Evolutionary conservation across 2,113 vertebrate species (phyloP).

Genomic region (Cebus imitator): DNA sequence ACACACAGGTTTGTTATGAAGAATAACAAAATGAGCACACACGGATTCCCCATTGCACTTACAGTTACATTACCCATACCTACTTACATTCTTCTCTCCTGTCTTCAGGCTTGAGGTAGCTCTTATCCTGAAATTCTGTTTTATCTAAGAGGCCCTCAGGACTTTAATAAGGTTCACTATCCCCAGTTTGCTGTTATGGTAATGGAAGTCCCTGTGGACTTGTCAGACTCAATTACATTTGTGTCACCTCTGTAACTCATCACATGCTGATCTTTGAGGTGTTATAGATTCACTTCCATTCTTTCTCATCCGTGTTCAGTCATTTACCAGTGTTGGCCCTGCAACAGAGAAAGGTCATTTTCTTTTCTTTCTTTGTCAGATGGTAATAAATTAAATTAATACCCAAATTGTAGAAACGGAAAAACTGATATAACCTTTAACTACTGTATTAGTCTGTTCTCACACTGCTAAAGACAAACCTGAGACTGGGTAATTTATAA

Average conservation of each 20-base stretch:
- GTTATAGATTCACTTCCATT: background rate
- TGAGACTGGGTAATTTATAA: no score
- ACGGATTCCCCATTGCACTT: background rate
- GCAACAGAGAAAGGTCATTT: background rate
- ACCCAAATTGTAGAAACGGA: background rate
- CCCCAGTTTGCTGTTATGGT: background rate
- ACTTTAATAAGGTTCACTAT: background rate
- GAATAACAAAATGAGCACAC: background rate
- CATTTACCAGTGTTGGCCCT: background rate
- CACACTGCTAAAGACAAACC: no score
- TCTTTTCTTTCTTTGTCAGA: background rate
- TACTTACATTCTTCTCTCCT: background rate
- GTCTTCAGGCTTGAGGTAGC: background rate
- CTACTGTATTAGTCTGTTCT: no score
- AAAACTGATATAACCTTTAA: background rate
- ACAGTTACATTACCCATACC: background rate
- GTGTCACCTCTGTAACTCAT: background rate
- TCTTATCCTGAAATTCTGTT: background rate
- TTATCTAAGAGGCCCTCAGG: background rate
- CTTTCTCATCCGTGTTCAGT: background rate
- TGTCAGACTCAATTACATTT: background rate
- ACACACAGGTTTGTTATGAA: background rate
- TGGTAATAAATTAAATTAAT: background rate
- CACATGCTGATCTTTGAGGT: background rate
- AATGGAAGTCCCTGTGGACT: background rate